A percentile compares a stretch with the other conserved stretches of the same genome.
phyloP scores from a whole-genome alignment of 92 coral and sea anemone species.

The Palythoa heliodiscus region DNA sequence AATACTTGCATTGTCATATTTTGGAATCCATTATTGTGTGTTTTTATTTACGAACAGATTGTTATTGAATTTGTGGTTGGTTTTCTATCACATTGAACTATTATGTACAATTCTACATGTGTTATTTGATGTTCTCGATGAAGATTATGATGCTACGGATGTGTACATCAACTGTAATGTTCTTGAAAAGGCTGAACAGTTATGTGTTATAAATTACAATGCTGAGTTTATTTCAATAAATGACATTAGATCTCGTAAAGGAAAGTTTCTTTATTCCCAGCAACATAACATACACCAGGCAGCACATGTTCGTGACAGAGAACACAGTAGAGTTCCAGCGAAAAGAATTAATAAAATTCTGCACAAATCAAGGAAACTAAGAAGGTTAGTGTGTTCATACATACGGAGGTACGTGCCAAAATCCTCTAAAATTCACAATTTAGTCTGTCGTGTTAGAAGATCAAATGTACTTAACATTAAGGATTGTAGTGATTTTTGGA shows the following conservation, averaged over 20 bases:
- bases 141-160: no score
- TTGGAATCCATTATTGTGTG: no score
- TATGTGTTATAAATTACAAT: slow-evolving; percentile 13
- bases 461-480: slow-evolving; percentile 2
- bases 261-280: slow-evolving; percentile 11
- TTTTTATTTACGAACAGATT: no score
- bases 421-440: slow-evolving; percentile 10
- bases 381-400: slow-evolving; percentile 9
- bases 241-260: slow-evolving; percentile 16
- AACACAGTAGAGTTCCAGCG: slow-evolving; percentile 5
- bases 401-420: slow-evolving; percentile 9
- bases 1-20: no score
- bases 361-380: slow-evolving; percentile 16
- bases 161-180: no score
- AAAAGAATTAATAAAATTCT: slow-evolving; percentile 12
- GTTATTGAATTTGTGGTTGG: not conserved
- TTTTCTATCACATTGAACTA: slow-evolving; percentile 6
- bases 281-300: slow-evolving; percentile 17
- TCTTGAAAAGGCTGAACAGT: not conserved
- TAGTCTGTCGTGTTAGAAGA: slow-evolving; percentile 10
- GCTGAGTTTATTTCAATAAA: slow-evolving; percentile 10
- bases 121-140: no score
- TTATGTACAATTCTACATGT: slow-evolving; percentile 9
- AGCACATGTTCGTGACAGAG: slow-evolving; percentile 18
- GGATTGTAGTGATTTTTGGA: slow-evolving; percentile 9